Evolutionary conservation across 2,888 invertebrate genomes (phyloP).

Genomic region (Volucella bombylans): DNA sequence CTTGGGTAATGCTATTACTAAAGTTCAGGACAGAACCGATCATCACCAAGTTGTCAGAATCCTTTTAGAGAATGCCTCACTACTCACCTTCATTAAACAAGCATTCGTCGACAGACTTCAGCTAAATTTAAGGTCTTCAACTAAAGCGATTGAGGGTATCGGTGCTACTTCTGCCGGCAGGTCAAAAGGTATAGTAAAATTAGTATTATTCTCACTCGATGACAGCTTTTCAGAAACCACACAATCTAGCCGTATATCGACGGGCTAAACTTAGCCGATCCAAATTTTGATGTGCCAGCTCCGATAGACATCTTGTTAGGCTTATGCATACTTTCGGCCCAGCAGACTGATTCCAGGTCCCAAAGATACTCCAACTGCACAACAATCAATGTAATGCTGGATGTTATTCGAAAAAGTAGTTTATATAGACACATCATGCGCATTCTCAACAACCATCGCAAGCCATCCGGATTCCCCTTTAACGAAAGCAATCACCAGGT

Average conservation of each 20-base stretch:
- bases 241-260: slow-evolving; percentile 57
- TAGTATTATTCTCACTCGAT: slow-evolving; percentile 14
- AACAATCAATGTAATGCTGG: no score
- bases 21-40: slow-evolving; percentile 17
- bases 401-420: no score
- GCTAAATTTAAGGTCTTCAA: no score
- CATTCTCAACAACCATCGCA: not conserved
- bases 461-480: not conserved
- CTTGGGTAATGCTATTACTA: slow-evolving; percentile 33
- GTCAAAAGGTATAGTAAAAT: slow-evolving; percentile 22
- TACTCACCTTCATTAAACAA: slow-evolving; percentile 47
- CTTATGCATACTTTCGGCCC: not conserved
- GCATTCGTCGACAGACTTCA: slow-evolving; percentile 9
- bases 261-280: not conserved
- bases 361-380: no score
- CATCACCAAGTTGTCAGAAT: slow-evolving; percentile 13
- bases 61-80: slow-evolving; percentile 35
- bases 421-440: no score
- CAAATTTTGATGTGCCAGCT: not conserved
- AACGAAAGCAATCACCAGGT: not conserved
- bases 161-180: not conserved
- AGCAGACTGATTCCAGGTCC: no score
- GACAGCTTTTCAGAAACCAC: slow-evolving; percentile 22
- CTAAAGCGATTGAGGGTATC: no score
- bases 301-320: not conserved